Percentiles rank a stretch among this genome's conserved stretches.
phyloP scores from a whole-genome alignment of 2,113 vertebrate species.

The Alligator sinensis region DNA sequence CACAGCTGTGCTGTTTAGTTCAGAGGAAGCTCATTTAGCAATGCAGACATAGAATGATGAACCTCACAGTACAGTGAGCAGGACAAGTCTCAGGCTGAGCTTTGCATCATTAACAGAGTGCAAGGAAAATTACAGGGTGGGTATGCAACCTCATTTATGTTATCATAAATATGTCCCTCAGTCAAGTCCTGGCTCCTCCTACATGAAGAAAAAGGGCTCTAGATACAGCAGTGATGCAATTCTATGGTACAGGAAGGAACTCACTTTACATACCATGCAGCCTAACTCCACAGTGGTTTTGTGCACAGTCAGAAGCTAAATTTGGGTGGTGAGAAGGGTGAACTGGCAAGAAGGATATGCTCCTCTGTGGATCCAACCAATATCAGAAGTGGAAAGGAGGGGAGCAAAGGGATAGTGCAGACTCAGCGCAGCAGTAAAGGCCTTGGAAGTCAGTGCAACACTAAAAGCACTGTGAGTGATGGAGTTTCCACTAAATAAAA shows the following conservation, averaged over 20 bases:
- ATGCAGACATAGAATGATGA: neutral
- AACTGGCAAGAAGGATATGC: neutral
- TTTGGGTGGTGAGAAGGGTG: neutral
- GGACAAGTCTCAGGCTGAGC: neutral
- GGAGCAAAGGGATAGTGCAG: neutral
- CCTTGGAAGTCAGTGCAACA: neutral
- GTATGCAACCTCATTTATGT: neutral
- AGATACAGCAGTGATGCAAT: neutral
- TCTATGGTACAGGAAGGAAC: neutral
- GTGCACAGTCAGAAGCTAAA: neutral
- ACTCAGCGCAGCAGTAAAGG: neutral
- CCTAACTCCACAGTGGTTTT: neutral
- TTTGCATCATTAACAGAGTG: neutral
- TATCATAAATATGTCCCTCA: neutral
- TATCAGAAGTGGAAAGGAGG: neutral
- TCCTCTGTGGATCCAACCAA: neutral
- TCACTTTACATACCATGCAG: neutral
- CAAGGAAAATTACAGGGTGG: neutral
- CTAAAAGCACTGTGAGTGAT: neutral
- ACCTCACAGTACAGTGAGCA: neutral
- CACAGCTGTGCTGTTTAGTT: neutral
- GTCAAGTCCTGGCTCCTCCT: neutral
- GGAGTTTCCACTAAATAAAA: neutral
- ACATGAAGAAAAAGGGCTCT: accelerated
- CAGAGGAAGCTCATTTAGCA: neutral